Evolutionary conservation across 2,113 vertebrate genomes (phyloP).

Genomic region (Calypte anna): DNA sequence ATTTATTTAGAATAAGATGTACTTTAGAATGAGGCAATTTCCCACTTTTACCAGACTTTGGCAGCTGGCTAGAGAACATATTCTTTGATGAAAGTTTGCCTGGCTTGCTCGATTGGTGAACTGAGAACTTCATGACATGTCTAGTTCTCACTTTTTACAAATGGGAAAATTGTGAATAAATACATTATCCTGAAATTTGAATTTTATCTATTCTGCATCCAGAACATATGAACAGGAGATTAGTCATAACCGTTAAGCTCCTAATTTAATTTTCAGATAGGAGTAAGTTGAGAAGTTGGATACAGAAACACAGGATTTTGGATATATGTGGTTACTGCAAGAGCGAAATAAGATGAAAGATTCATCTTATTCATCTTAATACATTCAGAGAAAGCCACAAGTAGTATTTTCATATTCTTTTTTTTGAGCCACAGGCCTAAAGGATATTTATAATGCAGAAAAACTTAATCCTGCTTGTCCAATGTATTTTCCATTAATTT

Average conservation of each 20-base stretch:
- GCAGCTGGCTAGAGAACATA: not conserved
- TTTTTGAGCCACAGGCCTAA: constrained; percentile 53
- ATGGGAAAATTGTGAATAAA: constrained; percentile 12
- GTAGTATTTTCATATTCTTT: constrained; percentile 56
- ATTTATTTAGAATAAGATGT: not conserved
- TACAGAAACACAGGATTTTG: constrained; percentile 53
- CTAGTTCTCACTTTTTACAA: not conserved
- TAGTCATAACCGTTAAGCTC: constrained; percentile 17
- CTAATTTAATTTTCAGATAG: constrained; percentile 54
- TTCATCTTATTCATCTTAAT: constrained; percentile 60
- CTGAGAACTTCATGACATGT: not conserved
- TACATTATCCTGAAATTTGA: not conserved
- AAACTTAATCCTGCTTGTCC: constrained; percentile 53
- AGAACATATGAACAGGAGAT: not conserved
- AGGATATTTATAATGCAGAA: constrained; percentile 66
- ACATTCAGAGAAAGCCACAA: constrained; percentile 64
- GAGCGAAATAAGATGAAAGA: constrained; percentile 58
- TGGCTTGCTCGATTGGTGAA: not conserved
- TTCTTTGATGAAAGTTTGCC: not conserved
- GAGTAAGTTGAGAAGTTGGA: constrained; percentile 38
- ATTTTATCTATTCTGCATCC: not conserved
- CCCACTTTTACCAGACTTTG: not conserved
- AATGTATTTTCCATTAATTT: constrained; percentile 60
- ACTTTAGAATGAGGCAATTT: not conserved
- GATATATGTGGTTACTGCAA: constrained; percentile 51